phyloP scores from a whole-genome alignment of 1,140 invertebrate genomes.

The Meteorus sp. region DNA sequence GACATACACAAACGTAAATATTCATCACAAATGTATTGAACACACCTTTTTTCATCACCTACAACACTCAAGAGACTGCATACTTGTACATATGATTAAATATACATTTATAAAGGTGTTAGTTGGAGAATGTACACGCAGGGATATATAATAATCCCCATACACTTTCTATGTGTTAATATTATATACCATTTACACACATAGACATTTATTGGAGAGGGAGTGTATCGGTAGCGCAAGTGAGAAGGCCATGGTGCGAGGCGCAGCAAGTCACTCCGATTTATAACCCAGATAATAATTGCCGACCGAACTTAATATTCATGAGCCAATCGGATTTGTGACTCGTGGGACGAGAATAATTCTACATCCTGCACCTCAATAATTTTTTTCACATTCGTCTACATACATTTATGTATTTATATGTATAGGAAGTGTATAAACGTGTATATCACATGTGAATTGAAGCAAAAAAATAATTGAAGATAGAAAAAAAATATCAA shows the following conservation, averaged over 20 bases:
- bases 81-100: no score
- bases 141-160: no score
- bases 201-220: conserved; percentile 20
- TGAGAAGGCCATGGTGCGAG: conserved; percentile 42
- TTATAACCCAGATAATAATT: conserved; percentile 62
- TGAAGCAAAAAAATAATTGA: no score
- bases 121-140: no score
- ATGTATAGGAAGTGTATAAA: no score
- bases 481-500: no score
- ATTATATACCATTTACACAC: conserved; percentile 2
- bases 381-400: conserved; percentile 4
- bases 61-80: no score
- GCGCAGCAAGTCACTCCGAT: conserved; percentile 53
- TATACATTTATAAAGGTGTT: no score
- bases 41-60: no score
- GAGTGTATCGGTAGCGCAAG: conserved; percentile 35
- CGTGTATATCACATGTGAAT: no score
- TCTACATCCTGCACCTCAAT: conserved; percentile 5
- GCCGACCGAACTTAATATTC: conserved; percentile 61
- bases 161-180: no score
- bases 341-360: conserved; percentile 48
- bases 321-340: conserved; percentile 61
- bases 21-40: not conserved
- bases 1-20: not conserved
- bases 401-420: no score